Evolutionary conservation across 35 echinoderm and acorn worm genomes (phyloP).

Genomic region (Apostichopus californicus): DNA sequence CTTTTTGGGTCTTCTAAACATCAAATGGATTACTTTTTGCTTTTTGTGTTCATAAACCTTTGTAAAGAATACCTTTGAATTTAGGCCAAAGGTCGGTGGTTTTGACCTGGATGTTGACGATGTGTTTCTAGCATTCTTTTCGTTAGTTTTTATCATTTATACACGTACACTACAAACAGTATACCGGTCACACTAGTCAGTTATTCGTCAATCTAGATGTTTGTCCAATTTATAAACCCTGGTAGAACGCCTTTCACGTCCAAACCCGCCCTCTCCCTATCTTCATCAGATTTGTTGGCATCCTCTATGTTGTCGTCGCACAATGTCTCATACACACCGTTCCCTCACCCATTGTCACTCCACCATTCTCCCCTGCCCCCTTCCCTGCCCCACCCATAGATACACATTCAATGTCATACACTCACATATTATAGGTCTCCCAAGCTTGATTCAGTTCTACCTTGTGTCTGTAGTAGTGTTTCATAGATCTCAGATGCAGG

Average conservation of each 20-base stretch:
- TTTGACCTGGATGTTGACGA: background rate
- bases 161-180: background rate
- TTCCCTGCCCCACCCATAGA: background rate
- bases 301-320: background rate
- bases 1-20: too few species aligned
- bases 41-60: too few species aligned
- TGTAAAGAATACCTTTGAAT: too few species aligned
- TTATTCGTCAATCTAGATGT: background rate
- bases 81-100: too few species aligned
- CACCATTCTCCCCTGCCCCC: background rate
- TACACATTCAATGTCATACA: too few species aligned
- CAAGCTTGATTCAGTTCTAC: too few species aligned
- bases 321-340: background rate
- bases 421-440: too few species aligned
- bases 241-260: background rate
- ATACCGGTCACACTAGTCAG: background rate
- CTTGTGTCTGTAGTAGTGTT: too few species aligned
- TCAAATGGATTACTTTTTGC: too few species aligned
- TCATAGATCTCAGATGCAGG: too few species aligned
- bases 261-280: background rate
- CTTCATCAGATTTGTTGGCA: background rate
- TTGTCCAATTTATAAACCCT: background rate
- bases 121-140: conserved; percentile 9
- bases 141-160: background rate
- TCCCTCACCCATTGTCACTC: background rate